Conservation (phyloP, 92 coral and sea anemone species). For the Montipora capitata region DNA sequence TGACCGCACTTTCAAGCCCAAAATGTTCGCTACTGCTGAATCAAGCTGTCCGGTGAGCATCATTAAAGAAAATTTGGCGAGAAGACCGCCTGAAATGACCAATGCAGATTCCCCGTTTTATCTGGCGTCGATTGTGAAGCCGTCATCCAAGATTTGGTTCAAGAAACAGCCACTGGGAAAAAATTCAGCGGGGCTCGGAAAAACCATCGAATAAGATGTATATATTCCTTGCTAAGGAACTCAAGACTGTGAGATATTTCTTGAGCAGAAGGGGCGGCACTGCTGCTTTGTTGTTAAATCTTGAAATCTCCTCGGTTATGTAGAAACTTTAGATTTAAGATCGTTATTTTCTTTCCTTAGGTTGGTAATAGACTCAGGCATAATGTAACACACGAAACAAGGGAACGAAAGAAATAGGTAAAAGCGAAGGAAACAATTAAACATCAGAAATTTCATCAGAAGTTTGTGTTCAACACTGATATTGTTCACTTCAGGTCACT, state of each 20-base stretch:
- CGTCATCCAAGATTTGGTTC: too few species aligned
- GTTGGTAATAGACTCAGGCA: background rate
- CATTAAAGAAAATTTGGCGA: too few species aligned
- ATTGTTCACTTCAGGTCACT: too few species aligned
- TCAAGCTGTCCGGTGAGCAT: too few species aligned
- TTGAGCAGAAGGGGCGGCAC: constrained; percentile 35
- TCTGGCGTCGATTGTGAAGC: too few species aligned
- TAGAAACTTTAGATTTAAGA: background rate
- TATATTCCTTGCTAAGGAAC: background rate
- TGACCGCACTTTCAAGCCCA: too few species aligned
- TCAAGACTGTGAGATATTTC: constrained; percentile 13
- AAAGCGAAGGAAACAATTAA: background rate
- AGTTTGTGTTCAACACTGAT: too few species aligned
- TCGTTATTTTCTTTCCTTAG: background rate
- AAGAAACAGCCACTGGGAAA: too few species aligned
- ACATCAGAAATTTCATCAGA: background rate
- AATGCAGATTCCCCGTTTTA: too few species aligned
- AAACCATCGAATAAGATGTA: background rate
- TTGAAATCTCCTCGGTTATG: background rate
- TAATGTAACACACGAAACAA: background rate
- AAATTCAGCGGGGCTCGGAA: too few species aligned
- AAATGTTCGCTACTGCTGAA: too few species aligned
- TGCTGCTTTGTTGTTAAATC: background rate
- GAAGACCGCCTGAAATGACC: too few species aligned
- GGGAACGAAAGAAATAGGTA: background rate